Conservation (phyloP, 2,797 vertebrate genomes). For the Semotilus atromaculatus region DNA sequence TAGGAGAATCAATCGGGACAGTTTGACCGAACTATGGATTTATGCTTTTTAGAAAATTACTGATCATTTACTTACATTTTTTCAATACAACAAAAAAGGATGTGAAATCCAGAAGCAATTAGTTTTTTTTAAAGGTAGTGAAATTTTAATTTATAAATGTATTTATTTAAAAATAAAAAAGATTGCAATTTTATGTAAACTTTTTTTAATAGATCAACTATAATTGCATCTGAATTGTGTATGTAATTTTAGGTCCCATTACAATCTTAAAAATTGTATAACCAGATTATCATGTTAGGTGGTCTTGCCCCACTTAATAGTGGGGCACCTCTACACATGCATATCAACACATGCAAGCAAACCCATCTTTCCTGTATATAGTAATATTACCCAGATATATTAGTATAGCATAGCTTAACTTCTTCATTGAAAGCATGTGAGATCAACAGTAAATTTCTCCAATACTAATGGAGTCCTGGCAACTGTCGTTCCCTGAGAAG, state of each 20-base stretch:
- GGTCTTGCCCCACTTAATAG: neutral
- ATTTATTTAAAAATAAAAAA: too few relatives aligned
- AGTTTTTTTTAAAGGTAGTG: too few relatives aligned
- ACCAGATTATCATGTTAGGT: neutral
- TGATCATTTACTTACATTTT: too few relatives aligned
- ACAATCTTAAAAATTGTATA: neutral
- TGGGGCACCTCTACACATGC: neutral
- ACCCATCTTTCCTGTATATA: neutral
- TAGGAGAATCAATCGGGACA: too few relatives aligned
- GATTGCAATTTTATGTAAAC: too few relatives aligned
- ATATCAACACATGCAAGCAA: neutral
- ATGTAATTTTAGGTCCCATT: neutral
- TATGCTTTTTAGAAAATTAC: too few relatives aligned
- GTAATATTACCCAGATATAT: neutral
- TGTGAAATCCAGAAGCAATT: too few relatives aligned
- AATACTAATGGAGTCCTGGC: neutral
- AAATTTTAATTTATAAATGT: too few relatives aligned
- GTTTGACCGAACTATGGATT: too few relatives aligned
- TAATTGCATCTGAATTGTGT: neutral
- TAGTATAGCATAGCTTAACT: neutral
- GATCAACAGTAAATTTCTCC: neutral
- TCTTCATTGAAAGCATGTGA: neutral
- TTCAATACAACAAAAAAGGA: too few relatives aligned
- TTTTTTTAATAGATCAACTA: neutral
- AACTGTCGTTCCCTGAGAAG: neutral